A percentile compares a stretch with the other conserved stretches of the same genome.
These are phyloP conservation scores for Hiodon alosoides DNA, from an alignment of 2,113 vertebrate species.

Conservation along the genomic window DNA sequence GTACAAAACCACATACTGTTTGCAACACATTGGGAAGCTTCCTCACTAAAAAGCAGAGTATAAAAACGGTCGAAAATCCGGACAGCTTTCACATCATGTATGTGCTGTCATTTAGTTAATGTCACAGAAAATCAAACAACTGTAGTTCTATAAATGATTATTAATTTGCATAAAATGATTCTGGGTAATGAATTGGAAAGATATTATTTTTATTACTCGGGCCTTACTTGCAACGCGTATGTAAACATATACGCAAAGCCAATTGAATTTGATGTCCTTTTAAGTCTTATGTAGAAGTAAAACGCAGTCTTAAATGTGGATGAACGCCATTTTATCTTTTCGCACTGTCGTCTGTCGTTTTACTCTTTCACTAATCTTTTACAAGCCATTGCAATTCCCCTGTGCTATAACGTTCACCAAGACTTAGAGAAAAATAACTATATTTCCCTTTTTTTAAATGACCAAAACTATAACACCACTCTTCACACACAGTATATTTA, in stretches of 20 bases:
- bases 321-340: not conserved
- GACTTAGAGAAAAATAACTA: not conserved
- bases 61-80: too few species aligned
- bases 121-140: too few species aligned
- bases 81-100: too few species aligned
- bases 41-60: too few species aligned
- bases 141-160: too few species aligned
- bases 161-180: too few species aligned
- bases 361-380: not conserved
- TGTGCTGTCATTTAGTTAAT: too few species aligned
- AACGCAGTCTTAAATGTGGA: not conserved
- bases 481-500: not conserved
- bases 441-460: slow-evolving; percentile 5
- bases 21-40: not conserved
- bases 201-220: too few species aligned
- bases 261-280: not conserved
- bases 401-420: too few species aligned
- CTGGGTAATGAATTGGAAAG: too few species aligned
- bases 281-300: not conserved
- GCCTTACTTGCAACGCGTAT: not conserved
- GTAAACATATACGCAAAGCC: not conserved
- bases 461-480: slow-evolving; percentile 7
- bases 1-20: not conserved
- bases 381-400: not conserved
- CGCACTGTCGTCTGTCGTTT: not conserved